These are phyloP conservation scores for Deilephila porcellus DNA, from an alignment of 2,888 invertebrate genomes.

Conservation along the genomic window DNA sequence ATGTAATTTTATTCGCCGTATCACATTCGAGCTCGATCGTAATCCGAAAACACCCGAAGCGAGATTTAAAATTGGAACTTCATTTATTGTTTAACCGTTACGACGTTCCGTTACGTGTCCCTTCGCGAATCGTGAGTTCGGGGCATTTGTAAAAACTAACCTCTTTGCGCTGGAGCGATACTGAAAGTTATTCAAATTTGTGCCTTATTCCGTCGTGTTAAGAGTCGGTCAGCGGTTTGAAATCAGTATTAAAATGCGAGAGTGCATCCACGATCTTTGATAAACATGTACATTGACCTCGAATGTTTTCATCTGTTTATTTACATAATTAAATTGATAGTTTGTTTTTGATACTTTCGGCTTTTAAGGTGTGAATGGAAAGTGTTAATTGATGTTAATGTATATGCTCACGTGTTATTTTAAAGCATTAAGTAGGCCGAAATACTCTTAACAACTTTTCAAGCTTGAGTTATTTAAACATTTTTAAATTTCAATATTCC, in stretches of 20 bases:
- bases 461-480: no score
- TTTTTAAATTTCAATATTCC: background rate
- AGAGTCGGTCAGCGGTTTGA: background rate
- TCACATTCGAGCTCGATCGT: conserved; percentile 52
- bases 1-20: conserved; percentile 49
- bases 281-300: conserved; percentile 40
- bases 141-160: conserved; percentile 33
- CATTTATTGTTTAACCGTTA: conserved; percentile 74
- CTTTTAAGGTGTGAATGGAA: conserved; percentile 10
- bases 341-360: conserved; percentile 25
- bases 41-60: conserved; percentile 53
- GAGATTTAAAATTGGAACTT: conserved; percentile 45
- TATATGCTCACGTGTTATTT: background rate
- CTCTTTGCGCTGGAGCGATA: conserved; percentile 2
- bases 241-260: conserved; percentile 24
- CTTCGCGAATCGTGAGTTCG: conserved; percentile 68
- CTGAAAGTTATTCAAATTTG: background rate
- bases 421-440: background rate
- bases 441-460: background rate
- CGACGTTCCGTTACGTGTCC: conserved; percentile 73
- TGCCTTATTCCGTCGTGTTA: background rate
- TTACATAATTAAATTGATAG: conserved; percentile 27
- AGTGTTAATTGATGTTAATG: background rate
- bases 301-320: conserved; percentile 31
- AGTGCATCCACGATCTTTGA: conserved; percentile 45